These are phyloP conservation scores for Holacanthella duospinosa DNA, from an alignment of 2,888 invertebrate genomes.

Conservation along the genomic window DNA sequence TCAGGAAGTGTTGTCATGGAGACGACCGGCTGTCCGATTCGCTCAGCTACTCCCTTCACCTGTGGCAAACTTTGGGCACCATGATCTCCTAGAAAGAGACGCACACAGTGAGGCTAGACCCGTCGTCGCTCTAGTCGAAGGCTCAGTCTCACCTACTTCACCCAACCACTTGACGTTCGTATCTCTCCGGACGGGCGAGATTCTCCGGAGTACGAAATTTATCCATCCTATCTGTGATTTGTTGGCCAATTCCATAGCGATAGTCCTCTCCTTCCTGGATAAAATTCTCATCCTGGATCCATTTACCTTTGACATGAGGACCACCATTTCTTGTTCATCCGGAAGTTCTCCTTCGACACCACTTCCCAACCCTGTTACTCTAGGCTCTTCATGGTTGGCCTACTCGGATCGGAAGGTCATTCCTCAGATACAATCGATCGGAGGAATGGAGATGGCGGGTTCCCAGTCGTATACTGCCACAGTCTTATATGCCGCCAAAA, in stretches of 20 bases:
- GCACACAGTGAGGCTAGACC: constrained; percentile 69
- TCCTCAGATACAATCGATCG: constrained; percentile 65
- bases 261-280: constrained; percentile 80
- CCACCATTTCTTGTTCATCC: constrained; percentile 72
- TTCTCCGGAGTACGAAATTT: constrained; percentile 82
- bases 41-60: constrained; percentile 78
- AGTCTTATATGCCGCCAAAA: constrained; percentile 87
- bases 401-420: constrained; percentile 73
- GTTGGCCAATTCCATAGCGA: constrained; percentile 73
- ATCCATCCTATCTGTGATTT: constrained; percentile 81
- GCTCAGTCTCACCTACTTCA: constrained; percentile 24
- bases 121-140: constrained; percentile 77
- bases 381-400: constrained; percentile 60
- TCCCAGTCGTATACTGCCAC: constrained; percentile 66
- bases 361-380: constrained; percentile 63
- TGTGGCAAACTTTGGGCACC: constrained; percentile 42
- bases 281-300: constrained; percentile 85
- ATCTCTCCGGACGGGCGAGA: constrained; percentile 70
- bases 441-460: constrained; percentile 55
- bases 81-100: constrained; percentile 49
- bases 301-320: constrained; percentile 69
- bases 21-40: constrained; percentile 75
- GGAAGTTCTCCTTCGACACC: constrained; percentile 65
- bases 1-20: constrained; percentile 84
- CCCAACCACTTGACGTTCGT: constrained; percentile 53